Conservation (phyloP, 2,113 vertebrate genomes). For the Catagonus wagneri region DNA sequence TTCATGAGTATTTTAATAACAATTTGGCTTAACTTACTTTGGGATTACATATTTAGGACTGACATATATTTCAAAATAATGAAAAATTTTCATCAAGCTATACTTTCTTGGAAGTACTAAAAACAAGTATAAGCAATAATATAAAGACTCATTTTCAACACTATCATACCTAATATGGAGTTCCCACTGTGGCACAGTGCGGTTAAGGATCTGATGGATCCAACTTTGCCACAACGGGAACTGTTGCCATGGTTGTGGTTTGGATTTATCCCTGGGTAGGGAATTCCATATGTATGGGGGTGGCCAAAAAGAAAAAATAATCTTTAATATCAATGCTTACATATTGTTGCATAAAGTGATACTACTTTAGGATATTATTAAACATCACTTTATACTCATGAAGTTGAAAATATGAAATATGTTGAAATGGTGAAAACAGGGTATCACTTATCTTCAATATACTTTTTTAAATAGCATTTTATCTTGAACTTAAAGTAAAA, state of each 20-base stretch:
- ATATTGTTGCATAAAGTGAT: background rate
- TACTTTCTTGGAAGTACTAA: background rate
- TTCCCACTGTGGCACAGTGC: no score
- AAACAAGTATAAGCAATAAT: background rate
- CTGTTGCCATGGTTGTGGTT: no score
- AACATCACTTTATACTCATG: background rate
- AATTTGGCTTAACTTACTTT: background rate
- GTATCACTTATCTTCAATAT: background rate
- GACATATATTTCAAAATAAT: background rate
- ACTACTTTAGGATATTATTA: conserved; percentile 8
- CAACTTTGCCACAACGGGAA: no score
- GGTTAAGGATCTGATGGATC: no score
- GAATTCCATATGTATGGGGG: no score
- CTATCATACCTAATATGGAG: background rate
- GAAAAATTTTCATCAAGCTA: background rate
- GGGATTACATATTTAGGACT: background rate
- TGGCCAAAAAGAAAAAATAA: no score
- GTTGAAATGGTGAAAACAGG: background rate
- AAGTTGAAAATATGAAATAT: background rate
- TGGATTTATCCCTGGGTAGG: no score
- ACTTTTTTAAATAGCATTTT: background rate
- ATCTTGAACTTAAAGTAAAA: background rate
- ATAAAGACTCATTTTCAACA: background rate
- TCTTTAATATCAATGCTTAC: background rate
- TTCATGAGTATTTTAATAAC: background rate